phyloP scores from a whole-genome alignment of 1,140 invertebrate genomes.

The Epicauta chinensis region DNA sequence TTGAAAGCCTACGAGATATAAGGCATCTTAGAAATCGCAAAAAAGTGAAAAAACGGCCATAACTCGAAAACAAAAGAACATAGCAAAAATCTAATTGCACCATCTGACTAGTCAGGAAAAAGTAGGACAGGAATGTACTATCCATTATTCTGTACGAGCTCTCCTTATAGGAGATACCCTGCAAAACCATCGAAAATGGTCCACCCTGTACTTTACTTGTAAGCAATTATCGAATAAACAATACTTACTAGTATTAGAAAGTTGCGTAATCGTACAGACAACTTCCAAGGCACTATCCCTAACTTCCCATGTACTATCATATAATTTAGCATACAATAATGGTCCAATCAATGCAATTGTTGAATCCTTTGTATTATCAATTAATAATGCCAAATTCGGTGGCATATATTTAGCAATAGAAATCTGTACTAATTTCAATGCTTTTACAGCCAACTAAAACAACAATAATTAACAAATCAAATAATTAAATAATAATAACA shows the following conservation, averaged over 20 bases:
- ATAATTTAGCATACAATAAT: conserved; percentile 59
- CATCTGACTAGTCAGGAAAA: too few species aligned
- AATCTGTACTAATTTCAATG: conserved; percentile 57
- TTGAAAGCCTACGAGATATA: too few species aligned
- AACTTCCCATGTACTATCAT: conserved; percentile 67
- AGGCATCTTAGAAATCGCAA: too few species aligned
- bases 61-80: too few species aligned
- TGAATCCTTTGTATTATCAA: conserved; percentile 56
- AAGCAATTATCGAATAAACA: too few species aligned
- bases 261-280: conserved; percentile 56
- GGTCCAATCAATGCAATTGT: conserved; percentile 56
- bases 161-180: too few species aligned
- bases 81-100: too few species aligned
- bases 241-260: conserved; percentile 61
- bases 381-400: conserved; percentile 61
- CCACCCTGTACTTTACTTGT: too few species aligned
- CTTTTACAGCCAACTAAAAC: conserved; percentile 58
- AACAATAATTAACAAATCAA: background rate
- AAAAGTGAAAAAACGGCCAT: too few species aligned
- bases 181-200: too few species aligned
- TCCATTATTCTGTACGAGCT: too few species aligned
- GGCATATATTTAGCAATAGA: conserved; percentile 65
- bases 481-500: background rate
- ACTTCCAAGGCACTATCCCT: conserved; percentile 65
- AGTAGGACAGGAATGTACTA: too few species aligned